phyloP scores from a whole-genome alignment of 2,113 vertebrate genomes.

The Tyto alba region DNA sequence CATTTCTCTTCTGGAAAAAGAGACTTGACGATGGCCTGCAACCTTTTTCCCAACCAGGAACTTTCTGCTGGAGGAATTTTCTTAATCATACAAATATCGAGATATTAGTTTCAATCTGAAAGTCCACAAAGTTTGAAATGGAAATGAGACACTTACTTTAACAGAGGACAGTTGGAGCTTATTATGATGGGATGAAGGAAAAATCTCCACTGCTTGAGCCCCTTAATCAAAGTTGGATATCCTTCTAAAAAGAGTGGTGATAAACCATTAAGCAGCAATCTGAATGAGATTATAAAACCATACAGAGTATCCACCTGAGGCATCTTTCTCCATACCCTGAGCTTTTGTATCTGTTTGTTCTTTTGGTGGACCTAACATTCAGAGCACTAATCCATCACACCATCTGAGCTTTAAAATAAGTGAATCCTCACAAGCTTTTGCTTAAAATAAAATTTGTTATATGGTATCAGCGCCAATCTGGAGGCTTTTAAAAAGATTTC shows the following conservation, averaged over 20 bases:
- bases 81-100: background rate
- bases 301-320: background rate
- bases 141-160: background rate
- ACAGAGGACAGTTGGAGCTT: background rate
- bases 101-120: background rate
- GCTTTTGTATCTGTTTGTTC: background rate
- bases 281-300: background rate
- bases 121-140: background rate
- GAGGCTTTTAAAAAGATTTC: background rate
- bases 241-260: background rate
- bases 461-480: background rate
- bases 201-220: background rate
- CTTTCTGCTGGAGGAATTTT: background rate
- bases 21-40: background rate
- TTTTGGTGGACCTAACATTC: background rate
- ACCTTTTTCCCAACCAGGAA: background rate
- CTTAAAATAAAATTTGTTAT: background rate
- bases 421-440: background rate
- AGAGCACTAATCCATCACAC: background rate
- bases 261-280: background rate
- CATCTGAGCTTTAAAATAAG: background rate
- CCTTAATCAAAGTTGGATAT: background rate
- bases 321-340: background rate
- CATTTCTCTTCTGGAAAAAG: background rate
- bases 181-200: background rate